Conservation (phyloP, 2,113 vertebrate species). For the Bombycilla garrulus region DNA sequence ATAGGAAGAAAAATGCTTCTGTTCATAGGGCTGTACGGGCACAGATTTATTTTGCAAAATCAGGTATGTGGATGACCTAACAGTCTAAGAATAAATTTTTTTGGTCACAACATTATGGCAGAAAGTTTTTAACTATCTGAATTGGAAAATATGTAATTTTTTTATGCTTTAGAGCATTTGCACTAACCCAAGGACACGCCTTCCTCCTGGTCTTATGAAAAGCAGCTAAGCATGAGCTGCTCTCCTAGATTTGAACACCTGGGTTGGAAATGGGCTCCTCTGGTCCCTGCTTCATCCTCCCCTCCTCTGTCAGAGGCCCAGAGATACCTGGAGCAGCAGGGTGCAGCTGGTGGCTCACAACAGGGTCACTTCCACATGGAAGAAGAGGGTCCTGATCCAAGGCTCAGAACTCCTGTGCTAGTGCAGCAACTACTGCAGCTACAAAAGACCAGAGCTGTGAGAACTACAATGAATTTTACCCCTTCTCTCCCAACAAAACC, state of each 20-base stretch:
- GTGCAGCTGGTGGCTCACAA: neutral
- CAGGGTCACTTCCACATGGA: neutral
- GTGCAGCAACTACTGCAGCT: neutral
- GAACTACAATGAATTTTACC: neutral
- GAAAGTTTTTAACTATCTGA: neutral
- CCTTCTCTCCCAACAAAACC: neutral
- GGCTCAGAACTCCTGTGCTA: neutral
- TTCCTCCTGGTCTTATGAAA: neutral
- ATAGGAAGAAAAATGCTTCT: neutral
- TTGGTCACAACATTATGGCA: neutral
- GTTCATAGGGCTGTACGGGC: neutral
- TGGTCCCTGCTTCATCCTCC: neutral
- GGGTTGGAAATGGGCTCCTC: neutral
- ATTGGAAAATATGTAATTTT: neutral
- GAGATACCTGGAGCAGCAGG: neutral
- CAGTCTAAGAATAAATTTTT: neutral
- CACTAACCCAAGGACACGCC: neutral
- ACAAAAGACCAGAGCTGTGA: neutral
- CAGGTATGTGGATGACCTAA: neutral
- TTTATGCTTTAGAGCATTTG: neutral
- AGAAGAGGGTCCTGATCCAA: neutral
- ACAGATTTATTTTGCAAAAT: neutral
- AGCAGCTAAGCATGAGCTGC: neutral
- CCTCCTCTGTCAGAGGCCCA: neutral
- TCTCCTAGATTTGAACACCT: accelerated